Conservation (phyloP, 2,888 invertebrate species). For the Carabus problematicus region DNA sequence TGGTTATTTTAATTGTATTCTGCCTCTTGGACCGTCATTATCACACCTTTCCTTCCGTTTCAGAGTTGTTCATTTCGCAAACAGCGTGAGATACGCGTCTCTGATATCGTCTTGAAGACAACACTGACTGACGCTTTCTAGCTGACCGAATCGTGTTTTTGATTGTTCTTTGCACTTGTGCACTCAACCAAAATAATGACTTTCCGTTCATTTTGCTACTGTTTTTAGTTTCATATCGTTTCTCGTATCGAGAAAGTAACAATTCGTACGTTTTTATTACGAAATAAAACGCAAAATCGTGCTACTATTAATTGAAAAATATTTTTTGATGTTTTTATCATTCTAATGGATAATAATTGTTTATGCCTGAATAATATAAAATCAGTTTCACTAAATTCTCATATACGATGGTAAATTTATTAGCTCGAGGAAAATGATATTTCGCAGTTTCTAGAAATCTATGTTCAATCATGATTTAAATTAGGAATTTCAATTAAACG, state of each 20-base stretch:
- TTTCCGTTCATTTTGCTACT: constrained; percentile 9
- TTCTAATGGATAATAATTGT: background rate
- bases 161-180: constrained; percentile 32
- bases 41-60: constrained; percentile 30
- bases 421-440: too few species aligned
- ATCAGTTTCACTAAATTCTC: background rate
- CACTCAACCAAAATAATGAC: constrained; percentile 28
- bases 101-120: background rate
- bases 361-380: background rate
- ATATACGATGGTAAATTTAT: background rate
- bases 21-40: constrained; percentile 3
- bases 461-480: background rate
- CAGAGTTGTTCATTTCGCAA: constrained; percentile 14
- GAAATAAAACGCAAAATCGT: background rate
- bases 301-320: background rate
- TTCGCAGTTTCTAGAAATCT: background rate
- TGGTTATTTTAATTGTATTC: constrained; percentile 9
- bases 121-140: constrained; percentile 29
- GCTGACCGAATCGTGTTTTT: constrained; percentile 26
- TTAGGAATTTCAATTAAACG: too few species aligned
- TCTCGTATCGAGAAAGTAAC: constrained; percentile 7
- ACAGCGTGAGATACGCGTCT: constrained; percentile 4
- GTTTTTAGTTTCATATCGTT: background rate
- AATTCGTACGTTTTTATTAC: constrained; percentile 7
- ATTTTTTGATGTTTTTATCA: background rate